phyloP scores from a whole-genome alignment of 2,888 invertebrate genomes.

The Anarsia innoxiella region DNA sequence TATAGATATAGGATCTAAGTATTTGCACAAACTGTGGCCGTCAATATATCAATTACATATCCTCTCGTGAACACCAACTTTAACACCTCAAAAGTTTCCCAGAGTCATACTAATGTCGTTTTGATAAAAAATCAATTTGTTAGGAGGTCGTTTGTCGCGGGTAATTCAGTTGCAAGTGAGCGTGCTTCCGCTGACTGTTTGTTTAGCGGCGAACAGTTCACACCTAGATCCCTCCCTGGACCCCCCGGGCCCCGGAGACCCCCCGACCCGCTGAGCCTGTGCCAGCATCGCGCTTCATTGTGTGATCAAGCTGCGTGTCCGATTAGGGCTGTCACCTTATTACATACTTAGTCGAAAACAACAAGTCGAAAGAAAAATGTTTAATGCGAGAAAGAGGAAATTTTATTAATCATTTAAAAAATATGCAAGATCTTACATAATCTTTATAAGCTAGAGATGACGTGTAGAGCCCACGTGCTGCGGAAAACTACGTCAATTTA shows the following conservation, averaged over 20 bases:
- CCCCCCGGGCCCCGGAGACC: conserved; percentile 9
- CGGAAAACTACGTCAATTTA: too few species aligned
- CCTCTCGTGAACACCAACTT: too few species aligned
- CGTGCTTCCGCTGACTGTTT: conserved; percentile 55
- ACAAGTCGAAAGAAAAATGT: too few species aligned
- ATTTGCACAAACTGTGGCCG: too few species aligned
- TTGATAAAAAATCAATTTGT: conserved; percentile 49
- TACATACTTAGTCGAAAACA: background rate
- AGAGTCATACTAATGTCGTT: conserved; percentile 26
- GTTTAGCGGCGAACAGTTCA: conserved; percentile 44
- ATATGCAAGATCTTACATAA: too few species aligned
- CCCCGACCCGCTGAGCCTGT: conserved; percentile 14
- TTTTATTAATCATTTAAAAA: too few species aligned
- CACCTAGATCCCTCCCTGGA: conserved; percentile 32
- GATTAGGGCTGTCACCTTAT: conserved; percentile 24
- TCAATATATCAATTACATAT: too few species aligned
- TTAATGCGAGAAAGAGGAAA: too few species aligned
- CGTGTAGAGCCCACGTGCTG: too few species aligned
- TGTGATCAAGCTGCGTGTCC: conserved; percentile 35
- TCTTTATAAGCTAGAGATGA: too few species aligned
- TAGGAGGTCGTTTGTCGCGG: conserved; percentile 37
- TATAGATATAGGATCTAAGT: too few species aligned
- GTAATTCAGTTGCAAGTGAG: conserved; percentile 56
- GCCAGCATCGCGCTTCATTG: conserved; percentile 37
- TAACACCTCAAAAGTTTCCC: conserved; percentile 16